Evolutionary conservation across 1,140 invertebrate species (phyloP).

Genomic region (Panonychus citri): DNA sequence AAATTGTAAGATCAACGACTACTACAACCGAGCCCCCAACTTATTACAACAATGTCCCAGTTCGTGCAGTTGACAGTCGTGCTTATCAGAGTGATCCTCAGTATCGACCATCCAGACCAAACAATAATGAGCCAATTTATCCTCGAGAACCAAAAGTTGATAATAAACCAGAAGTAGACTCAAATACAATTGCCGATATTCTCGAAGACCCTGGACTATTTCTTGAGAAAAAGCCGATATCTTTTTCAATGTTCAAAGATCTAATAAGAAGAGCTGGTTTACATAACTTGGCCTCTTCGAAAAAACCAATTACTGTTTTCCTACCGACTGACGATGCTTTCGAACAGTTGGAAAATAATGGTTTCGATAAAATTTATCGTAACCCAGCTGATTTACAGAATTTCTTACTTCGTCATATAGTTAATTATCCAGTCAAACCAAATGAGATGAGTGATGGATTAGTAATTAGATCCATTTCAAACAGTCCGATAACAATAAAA

Average conservation of each 20-base stretch:
- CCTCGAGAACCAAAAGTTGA: neutral
- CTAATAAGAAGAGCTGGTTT: slow-evolving; percentile 9
- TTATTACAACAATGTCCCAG: neutral
- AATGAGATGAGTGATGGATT: slow-evolving; percentile 12
- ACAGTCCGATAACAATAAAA: slow-evolving; percentile 15
- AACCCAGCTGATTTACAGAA: slow-evolving; percentile 16
- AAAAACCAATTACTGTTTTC: slow-evolving; percentile 21
- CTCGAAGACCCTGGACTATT: slow-evolving; percentile 10
- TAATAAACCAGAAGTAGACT: neutral
- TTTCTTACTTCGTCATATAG: slow-evolving; percentile 22
- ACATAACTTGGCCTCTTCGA: slow-evolving; percentile 3
- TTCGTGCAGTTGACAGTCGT: neutral
- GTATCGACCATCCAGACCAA: neutral
- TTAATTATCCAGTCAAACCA: slow-evolving; percentile 8
- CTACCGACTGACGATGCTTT: slow-evolving; percentile 24
- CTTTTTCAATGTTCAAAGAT: slow-evolving; percentile 8
- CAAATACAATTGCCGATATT: slow-evolving; percentile 6
- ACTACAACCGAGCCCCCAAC: neutral
- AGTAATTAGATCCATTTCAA: slow-evolving; percentile 9
- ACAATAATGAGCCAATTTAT: neutral
- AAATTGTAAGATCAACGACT: neutral
- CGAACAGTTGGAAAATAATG: slow-evolving; percentile 12
- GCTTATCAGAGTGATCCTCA: neutral
- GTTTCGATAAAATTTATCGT: slow-evolving; percentile 14
- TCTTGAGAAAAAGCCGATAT: slow-evolving; percentile 7